Percentiles rank a stretch among this genome's conserved stretches.
phyloP scores from a whole-genome alignment of 2,797 vertebrate genomes.

The Pagetopsis macropterus region DNA sequence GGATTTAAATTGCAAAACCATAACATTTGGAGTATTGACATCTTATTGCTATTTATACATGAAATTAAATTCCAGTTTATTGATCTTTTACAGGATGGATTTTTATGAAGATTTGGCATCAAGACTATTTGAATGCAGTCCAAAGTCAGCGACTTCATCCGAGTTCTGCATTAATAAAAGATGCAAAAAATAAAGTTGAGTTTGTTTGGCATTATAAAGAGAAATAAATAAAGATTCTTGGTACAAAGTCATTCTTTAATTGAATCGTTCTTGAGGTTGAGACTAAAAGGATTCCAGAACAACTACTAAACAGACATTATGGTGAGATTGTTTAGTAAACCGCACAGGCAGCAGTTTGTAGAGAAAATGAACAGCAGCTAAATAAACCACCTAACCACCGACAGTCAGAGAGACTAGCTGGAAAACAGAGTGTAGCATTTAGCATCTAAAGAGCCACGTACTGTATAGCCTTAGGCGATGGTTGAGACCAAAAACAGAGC shows the following conservation, averaged over 20 bases:
- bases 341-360: not conserved
- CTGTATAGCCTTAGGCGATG: not conserved
- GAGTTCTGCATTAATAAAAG: too few species aligned
- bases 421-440: not conserved
- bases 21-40: not conserved
- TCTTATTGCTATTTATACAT: not conserved
- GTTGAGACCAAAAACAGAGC: not conserved
- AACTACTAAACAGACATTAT: not conserved
- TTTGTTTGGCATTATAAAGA: too few species aligned
- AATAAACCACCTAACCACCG: not conserved
- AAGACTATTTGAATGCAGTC: not conserved
- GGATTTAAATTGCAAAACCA: not conserved
- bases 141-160: not conserved
- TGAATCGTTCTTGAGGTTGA: not conserved
- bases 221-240: not conserved
- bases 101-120: not conserved
- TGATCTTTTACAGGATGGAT: not conserved
- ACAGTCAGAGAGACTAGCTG: not conserved
- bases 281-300: not conserved
- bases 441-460: not conserved
- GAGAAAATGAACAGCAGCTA: conserved; percentile 1
- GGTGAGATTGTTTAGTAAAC: not conserved
- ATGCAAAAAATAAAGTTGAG: too few species aligned
- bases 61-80: not conserved
- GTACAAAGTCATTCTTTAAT: not conserved